Evolutionary conservation across 1,140 invertebrate species (phyloP), one percentile per base, ranked within the genome.

Genomic region (Pogonomyrmex barbatus): DNA sequence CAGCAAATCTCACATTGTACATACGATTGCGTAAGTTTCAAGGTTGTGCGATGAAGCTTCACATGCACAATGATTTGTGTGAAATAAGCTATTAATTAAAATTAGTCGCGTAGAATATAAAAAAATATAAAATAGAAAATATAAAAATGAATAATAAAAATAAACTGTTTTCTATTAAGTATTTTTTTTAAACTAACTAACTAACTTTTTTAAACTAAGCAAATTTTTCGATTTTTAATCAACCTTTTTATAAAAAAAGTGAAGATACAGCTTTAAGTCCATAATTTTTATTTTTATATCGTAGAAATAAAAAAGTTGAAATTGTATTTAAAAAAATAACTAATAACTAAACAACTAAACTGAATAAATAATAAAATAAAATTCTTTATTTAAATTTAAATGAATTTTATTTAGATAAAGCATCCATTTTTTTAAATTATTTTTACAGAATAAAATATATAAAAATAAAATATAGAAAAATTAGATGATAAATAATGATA

Each of bases 1-100:
- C 36, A 12, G 36, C 50, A 45, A 71, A 71, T 84, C 39, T 87
- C 56, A 58, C 50, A 42, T 60, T 36, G 42, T 56, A 75, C 71
- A 24, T 24, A 33, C 47, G 56, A 81, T 81, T 76, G 50, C 68
- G 24, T 76, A 88, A 87, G 81, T 67, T 68, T 87, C 65, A 50
- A 79, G 77, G 87, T 86, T 75, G 76, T n/a, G 36, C 42, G 82
- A 84, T 56, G 45, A 71, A 47, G 36, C 42, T 52, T 9, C 12
- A 36, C 39, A 14, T 50, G 17, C 24, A 54, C 1, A 39, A 45
- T 6, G 45, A 70, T 68, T 24, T 33, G 2, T 24, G n/a, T 36
- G 4, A 39, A 47, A 83, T 10, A 1, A 33, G 39, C 52, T 6
- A 52, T 24, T 47, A 4, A 52, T 45, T 36, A 47, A 63, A 36